Base-by-base conservation (phyloP, 2,888 invertebrate genomes). In the Beris chalybata region DNA sequence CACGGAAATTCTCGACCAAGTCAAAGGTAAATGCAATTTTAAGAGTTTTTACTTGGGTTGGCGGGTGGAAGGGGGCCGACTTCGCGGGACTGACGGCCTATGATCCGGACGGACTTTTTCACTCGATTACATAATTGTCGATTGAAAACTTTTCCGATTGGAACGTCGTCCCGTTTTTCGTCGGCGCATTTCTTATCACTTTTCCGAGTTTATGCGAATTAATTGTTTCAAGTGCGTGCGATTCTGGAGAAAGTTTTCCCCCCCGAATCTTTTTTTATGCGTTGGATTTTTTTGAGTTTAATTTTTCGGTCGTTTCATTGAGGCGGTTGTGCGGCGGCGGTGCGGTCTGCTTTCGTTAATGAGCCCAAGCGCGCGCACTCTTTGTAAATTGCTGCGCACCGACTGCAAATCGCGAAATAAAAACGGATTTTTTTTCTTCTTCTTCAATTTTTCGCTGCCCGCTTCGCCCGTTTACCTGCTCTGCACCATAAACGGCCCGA, bases 201-300 rank as follows among this genome's bases (percentile, higher is more conserved):
- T 22, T 22, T 22, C 22, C 22, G 22, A 22, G 22, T 57, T 57
- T 3, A 11, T 53, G 31, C 22, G 50, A 38, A 61, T 61, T 61
- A 43, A 50, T n/a, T n/a, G 50, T 38, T 38, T 38, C 38, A 61
- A 50, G 61, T 43, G 61, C 43, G 32, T 50, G 52, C 29, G 61
- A 38, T 61, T 61, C 61, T 61, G 61, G 61, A 61, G 61, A 61
- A 61, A 61, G 61, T 61, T 61, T 38, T 45, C 31, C n/a, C n/a
- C n/a, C n/a, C n/a, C n/a, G n/a, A 31, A 9, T 48, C 15, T 55
- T 48, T 59, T 31, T 59, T 47, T 22, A 58, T 47, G 58, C 22
- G 7, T 22, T 15, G 38, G 38, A 38, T 38, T 38, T 38, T 38
- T 38, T 38, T 38, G 22, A 38, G 5, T 38, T 38, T 38, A 7